Evolutionary conservation across 2,888 invertebrate species (phyloP).

Genomic region (Thysanoteuthis rhombus): DNA sequence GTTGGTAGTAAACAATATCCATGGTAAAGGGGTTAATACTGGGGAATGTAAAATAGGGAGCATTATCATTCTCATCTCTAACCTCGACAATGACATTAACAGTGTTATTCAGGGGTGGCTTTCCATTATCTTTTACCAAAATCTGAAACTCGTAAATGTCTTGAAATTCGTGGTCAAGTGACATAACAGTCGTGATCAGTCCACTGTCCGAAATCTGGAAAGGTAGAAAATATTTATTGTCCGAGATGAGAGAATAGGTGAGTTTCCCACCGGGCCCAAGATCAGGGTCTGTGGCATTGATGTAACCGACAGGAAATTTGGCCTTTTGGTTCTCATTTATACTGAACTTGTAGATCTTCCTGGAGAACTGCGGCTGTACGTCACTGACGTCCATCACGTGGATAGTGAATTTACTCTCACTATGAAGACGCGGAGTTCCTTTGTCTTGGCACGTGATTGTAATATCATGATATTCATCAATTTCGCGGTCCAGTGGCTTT

Average conservation of each 20-base stretch:
- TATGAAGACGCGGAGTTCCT: not conserved
- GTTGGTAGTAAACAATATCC: slow-evolving; percentile 12
- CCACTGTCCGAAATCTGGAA: not conserved
- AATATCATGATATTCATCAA: slow-evolving; percentile 12
- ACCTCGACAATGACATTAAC: not conserved
- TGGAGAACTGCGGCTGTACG: not conserved
- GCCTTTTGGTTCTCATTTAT: not conserved
- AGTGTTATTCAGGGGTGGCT: not conserved
- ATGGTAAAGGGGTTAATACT: not conserved
- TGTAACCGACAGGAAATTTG: not conserved
- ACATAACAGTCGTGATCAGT: not conserved
- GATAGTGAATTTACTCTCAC: not conserved
- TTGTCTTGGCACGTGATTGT: not conserved
- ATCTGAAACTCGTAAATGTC: not conserved
- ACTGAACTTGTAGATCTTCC: not conserved
- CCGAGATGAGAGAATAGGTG: not conserved
- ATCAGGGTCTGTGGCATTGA: not conserved
- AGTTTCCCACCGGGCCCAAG: not conserved
- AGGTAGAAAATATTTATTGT: not conserved
- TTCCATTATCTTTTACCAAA: not conserved
- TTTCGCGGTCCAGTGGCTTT: not conserved
- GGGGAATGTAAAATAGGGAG: not conserved
- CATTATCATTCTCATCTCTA: not conserved
- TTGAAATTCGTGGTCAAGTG: not conserved
- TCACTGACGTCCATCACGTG: not conserved